phyloP scores from a whole-genome alignment of 2,888 invertebrate species.

The Parnassius glacialis region DNA sequence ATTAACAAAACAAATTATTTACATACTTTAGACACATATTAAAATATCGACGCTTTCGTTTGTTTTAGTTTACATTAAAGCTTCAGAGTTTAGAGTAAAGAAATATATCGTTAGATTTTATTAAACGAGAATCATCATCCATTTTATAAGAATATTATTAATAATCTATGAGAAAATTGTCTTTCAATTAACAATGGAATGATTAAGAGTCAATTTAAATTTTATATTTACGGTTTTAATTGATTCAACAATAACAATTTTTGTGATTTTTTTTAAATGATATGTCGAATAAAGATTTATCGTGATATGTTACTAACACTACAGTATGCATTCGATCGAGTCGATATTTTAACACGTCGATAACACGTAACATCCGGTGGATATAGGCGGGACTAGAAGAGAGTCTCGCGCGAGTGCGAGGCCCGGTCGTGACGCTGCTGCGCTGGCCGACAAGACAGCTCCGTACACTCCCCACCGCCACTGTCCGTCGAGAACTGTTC shows the following conservation, averaged over 20 bases:
- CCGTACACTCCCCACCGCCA: slow-evolving; percentile 80
- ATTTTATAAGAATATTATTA: slow-evolving; percentile 10
- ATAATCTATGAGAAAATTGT: slow-evolving; percentile 13
- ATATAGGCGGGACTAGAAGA: slow-evolving; percentile 81
- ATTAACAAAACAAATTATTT: slow-evolving; percentile 73
- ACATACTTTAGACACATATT: slow-evolving; percentile 56
- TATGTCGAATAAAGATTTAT: slow-evolving; percentile 53
- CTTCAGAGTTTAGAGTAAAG: slow-evolving; percentile 27
- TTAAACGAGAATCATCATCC: slow-evolving; percentile 14
- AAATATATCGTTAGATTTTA: slow-evolving; percentile 24
- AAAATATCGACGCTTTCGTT: slow-evolving; percentile 63
- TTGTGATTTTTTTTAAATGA: slow-evolving; percentile 51
- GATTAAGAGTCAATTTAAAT: slow-evolving; percentile 18
- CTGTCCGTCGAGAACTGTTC: slow-evolving; percentile 92
- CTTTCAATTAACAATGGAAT: slow-evolving; percentile 6
- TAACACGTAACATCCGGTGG: slow-evolving; percentile 54
- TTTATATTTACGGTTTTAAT: slow-evolving; percentile 14
- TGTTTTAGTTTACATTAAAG: slow-evolving; percentile 26
- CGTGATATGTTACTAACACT: slow-evolving; percentile 56
- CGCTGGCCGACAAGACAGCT: slow-evolving; percentile 65
- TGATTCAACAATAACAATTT: slow-evolving; percentile 25
- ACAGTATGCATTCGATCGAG: slow-evolving; percentile 31
- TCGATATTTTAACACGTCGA: slow-evolving; percentile 66
- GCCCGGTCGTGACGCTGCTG: slow-evolving; percentile 63
- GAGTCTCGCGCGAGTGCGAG: slow-evolving; percentile 89